Evolutionary conservation across 2,888 invertebrate genomes (phyloP).

Genomic region (Synergus japonicus): DNA sequence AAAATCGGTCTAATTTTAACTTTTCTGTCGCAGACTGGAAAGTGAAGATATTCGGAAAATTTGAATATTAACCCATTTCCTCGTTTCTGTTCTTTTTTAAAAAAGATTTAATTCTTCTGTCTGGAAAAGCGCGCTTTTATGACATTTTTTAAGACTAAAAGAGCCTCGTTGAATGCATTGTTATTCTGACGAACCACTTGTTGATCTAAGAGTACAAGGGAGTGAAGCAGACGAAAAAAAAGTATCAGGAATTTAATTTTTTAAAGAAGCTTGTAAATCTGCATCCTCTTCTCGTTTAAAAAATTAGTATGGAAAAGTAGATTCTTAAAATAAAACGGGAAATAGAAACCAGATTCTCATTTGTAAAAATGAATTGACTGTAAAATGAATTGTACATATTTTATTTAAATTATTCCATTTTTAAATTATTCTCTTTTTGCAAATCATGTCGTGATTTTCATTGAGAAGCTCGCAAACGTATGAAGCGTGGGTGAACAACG

Average conservation of each 20-base stretch:
- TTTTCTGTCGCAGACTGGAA: conserved; percentile 10
- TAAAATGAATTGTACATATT: neutral
- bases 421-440: neutral
- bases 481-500: conserved; percentile 20
- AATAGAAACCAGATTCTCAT: neutral
- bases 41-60: conserved; percentile 11
- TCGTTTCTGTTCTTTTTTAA: neutral
- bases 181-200: conserved; percentile 8
- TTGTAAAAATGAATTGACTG: neutral
- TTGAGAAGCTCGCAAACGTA: neutral
- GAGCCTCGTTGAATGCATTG: neutral
- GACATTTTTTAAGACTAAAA: neutral
- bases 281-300: neutral
- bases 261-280: neutral
- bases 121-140: neutral
- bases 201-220: neutral
- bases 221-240: neutral
- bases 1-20: conserved; percentile 30
- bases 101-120: neutral
- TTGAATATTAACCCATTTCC: conserved; percentile 15
- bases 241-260: neutral
- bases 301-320: neutral
- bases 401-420: neutral
- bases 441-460: neutral
- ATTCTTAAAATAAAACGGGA: neutral